phyloP scores from a whole-genome alignment of 2,888 invertebrate genomes.

The Tinea pellionella region DNA sequence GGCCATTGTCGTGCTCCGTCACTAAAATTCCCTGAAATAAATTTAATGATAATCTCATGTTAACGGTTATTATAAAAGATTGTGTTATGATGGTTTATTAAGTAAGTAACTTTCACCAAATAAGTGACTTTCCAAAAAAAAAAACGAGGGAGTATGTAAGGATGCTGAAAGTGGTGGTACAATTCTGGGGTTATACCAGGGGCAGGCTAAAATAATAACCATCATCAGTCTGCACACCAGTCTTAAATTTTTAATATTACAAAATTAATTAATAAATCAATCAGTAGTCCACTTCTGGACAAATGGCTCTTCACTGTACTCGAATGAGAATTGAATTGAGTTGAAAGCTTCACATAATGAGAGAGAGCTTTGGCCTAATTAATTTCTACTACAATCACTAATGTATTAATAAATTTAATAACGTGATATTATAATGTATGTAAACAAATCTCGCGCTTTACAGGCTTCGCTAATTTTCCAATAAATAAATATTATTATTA shows the following conservation, averaged over 20 bases:
- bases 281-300: not conserved
- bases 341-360: not conserved
- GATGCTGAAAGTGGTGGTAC: no score
- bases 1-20: not conserved
- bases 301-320: not conserved
- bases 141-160: no score
- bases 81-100: no score
- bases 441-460: no score
- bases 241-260: not conserved
- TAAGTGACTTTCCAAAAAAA: no score
- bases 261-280: not conserved
- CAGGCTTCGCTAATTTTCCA: no score
- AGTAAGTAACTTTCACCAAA: no score
- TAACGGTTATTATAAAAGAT: not conserved
- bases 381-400: not conserved
- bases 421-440: no score
- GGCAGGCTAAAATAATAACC: no score
- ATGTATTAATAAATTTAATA: not conserved
- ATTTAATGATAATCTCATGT: not conserved
- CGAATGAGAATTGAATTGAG: not conserved
- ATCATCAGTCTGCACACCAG: no score
- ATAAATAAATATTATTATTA: no score
- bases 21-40: not conserved
- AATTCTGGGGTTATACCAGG: no score
- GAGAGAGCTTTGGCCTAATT: not conserved